phyloP scores from a whole-genome alignment of 1,140 invertebrate genomes.

The Diachasma alloeum region DNA sequence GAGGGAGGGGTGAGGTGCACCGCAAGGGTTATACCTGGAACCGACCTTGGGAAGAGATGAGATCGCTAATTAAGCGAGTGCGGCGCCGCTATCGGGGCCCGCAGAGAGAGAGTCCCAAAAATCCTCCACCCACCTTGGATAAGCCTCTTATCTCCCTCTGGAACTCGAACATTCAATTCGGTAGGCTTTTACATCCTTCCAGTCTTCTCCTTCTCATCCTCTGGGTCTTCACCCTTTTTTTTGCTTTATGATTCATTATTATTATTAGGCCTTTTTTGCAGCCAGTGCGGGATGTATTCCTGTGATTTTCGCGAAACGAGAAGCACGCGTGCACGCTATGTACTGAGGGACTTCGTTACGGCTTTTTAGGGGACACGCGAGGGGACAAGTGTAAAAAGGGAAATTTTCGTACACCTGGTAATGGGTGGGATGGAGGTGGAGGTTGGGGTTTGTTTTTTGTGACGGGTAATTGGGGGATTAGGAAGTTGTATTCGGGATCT shows the following conservation, averaged over 20 bases:
- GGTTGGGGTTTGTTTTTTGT: background rate
- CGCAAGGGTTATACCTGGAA: background rate
- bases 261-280: background rate
- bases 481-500: background rate
- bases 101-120: background rate
- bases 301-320: background rate
- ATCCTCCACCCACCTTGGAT: background rate
- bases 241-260: background rate
- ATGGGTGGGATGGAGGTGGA: background rate
- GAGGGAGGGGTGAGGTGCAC: background rate
- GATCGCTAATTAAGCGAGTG: conserved; percentile 7
- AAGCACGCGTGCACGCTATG: background rate
- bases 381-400: background rate
- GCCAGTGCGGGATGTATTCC: background rate
- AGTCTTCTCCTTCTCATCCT: background rate
- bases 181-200: background rate
- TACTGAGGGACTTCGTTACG: background rate
- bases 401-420: background rate
- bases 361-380: conserved; percentile 1
- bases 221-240: background rate
- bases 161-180: background rate
- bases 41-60: background rate
- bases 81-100: background rate
- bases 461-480: background rate
- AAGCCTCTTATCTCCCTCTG: background rate